Percentiles rank a stretch among this genome's conserved stretches.
These are phyloP conservation scores for Avahi laniger DNA, from an alignment of 2,797 vertebrate genomes.

Conservation along the genomic window DNA sequence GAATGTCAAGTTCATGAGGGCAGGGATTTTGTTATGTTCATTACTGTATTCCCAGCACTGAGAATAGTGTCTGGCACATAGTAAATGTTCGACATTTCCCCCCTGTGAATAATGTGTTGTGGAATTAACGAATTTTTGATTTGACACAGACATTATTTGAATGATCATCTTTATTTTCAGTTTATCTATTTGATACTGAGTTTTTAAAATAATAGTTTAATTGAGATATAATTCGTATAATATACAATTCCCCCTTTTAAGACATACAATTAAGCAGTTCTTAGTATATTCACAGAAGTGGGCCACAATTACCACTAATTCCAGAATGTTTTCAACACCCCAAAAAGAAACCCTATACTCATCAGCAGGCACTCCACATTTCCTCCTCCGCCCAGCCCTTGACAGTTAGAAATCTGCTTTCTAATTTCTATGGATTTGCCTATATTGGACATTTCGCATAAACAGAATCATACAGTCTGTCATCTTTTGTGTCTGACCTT, in stretches of 20 bases:
- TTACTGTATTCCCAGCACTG: background rate
- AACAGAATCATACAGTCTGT: background rate
- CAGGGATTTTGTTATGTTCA: background rate
- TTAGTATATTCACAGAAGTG: background rate
- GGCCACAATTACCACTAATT: background rate
- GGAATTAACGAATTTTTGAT: constrained; percentile 46
- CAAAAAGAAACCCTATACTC: background rate
- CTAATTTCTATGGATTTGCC: background rate
- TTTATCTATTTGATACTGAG: background rate
- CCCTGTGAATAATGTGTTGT: constrained; percentile 22
- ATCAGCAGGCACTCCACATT: background rate
- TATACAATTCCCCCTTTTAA: background rate
- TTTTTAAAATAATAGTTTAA: constrained; percentile 6
- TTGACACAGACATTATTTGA: constrained; percentile 34
- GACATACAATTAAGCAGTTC: background rate
- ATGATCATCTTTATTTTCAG: constrained; percentile 44
- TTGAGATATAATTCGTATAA: background rate
- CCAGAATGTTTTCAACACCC: background rate
- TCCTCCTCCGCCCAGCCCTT: background rate
- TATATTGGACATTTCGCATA: background rate
- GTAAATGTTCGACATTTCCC: background rate
- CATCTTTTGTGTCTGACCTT: background rate
- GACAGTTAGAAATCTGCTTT: background rate
- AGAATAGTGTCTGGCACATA: constrained; percentile 2
- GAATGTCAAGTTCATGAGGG: constrained; percentile 2